phyloP scores from a whole-genome alignment of 2,888 invertebrate species.

The Parapristionchus giblindavisi region DNA sequence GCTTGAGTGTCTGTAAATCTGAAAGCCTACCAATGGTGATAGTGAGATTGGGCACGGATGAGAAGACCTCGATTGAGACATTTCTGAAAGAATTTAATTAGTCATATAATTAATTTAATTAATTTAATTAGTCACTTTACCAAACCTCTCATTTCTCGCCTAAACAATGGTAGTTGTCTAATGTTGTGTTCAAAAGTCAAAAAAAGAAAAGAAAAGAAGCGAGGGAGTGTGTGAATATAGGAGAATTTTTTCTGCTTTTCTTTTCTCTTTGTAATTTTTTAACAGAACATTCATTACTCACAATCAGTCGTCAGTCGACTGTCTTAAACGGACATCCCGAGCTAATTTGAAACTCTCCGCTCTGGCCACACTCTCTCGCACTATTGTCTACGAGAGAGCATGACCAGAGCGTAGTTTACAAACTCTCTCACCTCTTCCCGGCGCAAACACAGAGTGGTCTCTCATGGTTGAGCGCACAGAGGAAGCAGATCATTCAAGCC shows the following conservation, averaged over 20 bases:
- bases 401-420: not conserved
- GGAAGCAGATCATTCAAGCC: conserved; percentile 17
- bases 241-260: too few species aligned
- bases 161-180: too few species aligned
- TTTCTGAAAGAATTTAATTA: conserved; percentile 5
- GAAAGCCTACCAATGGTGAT: not conserved
- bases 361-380: not conserved
- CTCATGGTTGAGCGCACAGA: conserved; percentile 5
- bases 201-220: too few species aligned
- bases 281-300: too few species aligned
- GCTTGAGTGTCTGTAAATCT: too few species aligned
- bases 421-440: not conserved
- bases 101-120: too few species aligned
- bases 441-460: not conserved
- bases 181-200: too few species aligned
- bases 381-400: not conserved
- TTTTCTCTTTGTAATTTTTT: too few species aligned
- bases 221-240: too few species aligned
- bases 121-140: too few species aligned
- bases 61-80: not conserved
- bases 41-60: not conserved
- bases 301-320: too few species aligned
- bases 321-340: not conserved
- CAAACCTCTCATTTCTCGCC: too few species aligned
- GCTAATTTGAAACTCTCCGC: not conserved